Conservation (phyloP, 2,888 invertebrate genomes). For the Caenorhabditis zanzibari region DNA sequence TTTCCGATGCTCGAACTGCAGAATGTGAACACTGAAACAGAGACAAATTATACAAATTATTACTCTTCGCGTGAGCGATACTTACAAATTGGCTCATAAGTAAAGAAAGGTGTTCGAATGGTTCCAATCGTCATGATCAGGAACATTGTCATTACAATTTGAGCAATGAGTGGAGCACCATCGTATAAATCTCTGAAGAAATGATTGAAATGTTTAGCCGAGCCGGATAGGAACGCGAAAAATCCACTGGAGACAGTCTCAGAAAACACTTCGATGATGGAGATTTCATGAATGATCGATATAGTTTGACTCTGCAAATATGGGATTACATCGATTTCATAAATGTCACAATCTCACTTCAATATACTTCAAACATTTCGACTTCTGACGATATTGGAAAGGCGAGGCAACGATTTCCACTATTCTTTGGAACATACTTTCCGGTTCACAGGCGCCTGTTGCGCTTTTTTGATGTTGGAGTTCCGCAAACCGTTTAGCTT, state of each 20-base stretch:
- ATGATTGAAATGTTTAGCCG: conserved; percentile 55
- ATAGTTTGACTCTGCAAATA: conserved; percentile 57
- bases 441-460: conserved; percentile 52
- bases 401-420: conserved; percentile 49
- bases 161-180: conserved; percentile 61
- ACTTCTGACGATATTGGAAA: conserved; percentile 54
- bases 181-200: conserved; percentile 64
- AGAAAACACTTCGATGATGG: conserved; percentile 62
- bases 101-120: conserved; percentile 59
- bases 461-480: conserved; percentile 39
- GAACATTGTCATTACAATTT: conserved; percentile 65
- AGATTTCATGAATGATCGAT: conserved; percentile 63
- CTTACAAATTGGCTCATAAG: conserved; percentile 62
- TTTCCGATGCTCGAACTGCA: conserved; percentile 50
- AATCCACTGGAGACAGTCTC: conserved; percentile 60
- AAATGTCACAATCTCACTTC: conserved; percentile 29
- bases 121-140: conserved; percentile 57
- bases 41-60: background rate
- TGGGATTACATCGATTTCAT: background rate
- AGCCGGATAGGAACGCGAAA: conserved; percentile 49
- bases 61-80: too few species aligned
- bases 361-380: conserved; percentile 61
- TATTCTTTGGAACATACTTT: conserved; percentile 53
- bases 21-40: conserved; percentile 57
- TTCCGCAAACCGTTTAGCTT: conserved; percentile 46